These are phyloP conservation scores for Sycophaga agraensis DNA, from an alignment of 1,140 invertebrate genomes.

Conservation along the genomic window DNA sequence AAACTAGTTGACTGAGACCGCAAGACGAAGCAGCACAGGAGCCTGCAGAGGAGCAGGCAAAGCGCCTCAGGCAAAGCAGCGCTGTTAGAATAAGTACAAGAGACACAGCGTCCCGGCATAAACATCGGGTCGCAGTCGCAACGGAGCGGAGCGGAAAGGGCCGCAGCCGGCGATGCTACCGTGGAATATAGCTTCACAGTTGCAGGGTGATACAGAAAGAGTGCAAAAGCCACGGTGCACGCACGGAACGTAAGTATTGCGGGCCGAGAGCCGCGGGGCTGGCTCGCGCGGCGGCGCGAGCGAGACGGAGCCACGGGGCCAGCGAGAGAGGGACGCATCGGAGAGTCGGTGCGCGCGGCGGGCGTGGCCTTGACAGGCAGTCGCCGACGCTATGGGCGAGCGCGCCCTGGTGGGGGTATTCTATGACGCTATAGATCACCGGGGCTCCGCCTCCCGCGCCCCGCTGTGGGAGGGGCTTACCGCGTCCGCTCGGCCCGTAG, in stretches of 20 bases:
- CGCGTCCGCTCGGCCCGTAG: slow-evolving; percentile 36
- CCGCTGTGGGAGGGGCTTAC: slow-evolving; percentile 33
- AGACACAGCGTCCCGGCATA: too few species aligned
- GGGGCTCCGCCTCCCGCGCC: slow-evolving; percentile 42
- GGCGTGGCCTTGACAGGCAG: slow-evolving; percentile 33
- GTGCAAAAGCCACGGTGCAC: slow-evolving; percentile 10
- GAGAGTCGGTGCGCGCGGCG: slow-evolving; percentile 14
- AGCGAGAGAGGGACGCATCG: neutral
- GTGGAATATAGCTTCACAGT: neutral
- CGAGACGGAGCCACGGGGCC: neutral
- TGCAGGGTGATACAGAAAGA: slow-evolving; percentile 7
- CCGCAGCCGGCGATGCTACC: slow-evolving; percentile 3
- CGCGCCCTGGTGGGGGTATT: slow-evolving; percentile 43
- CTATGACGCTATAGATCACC: slow-evolving; percentile 59
- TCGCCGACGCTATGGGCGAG: slow-evolving; percentile 11
- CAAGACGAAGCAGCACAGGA: too few species aligned
- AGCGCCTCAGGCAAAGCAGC: too few species aligned
- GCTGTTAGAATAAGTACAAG: too few species aligned
- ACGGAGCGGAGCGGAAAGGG: too few species aligned
- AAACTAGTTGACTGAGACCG: too few species aligned
- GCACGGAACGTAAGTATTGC: too few species aligned
- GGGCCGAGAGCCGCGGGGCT: slow-evolving; percentile 26
- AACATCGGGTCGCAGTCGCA: too few species aligned
- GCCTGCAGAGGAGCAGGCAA: too few species aligned
- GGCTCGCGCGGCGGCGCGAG: neutral